Evolutionary conservation across 2,113 vertebrate genomes (phyloP).

Genomic region (Petrocephalus zakoni): DNA sequence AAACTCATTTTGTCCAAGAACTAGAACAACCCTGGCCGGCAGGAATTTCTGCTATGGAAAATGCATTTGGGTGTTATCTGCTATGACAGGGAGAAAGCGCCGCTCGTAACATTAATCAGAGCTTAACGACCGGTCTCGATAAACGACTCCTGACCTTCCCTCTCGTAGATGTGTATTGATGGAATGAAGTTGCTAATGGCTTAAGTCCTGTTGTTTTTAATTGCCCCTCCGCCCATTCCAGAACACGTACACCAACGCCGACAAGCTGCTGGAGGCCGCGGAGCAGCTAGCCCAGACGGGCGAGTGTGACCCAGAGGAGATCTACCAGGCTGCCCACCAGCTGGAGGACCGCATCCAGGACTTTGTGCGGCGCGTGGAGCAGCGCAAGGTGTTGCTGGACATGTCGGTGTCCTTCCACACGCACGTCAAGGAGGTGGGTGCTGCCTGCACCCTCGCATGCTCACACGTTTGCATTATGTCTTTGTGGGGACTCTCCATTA

Average conservation of each 20-base stretch:
- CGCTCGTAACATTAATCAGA: not conserved
- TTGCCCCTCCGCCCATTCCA: conserved; percentile 35
- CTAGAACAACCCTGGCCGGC: not conserved
- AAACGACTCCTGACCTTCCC: not conserved
- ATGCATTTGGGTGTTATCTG: not conserved
- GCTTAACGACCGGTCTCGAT: not conserved
- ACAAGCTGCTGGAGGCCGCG: conserved; percentile 82
- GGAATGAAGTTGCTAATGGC: not conserved
- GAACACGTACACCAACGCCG: conserved; percentile 93
- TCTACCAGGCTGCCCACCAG: conserved; percentile 95
- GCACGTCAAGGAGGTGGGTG: conserved; percentile 88
- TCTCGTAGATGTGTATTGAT: not conserved
- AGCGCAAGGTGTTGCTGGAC: conserved; percentile 91
- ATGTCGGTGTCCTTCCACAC: conserved; percentile 98
- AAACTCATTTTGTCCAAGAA: not conserved
- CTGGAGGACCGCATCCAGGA: conserved; percentile 95
- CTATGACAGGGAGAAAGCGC: not conserved
- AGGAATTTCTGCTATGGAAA: not conserved
- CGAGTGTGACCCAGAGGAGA: conserved; percentile 87
- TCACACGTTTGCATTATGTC: not conserved
- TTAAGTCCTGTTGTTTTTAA: not conserved
- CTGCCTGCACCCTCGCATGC: not conserved
- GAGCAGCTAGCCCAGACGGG: conserved; percentile 84
- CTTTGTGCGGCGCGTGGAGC: conserved; percentile 93
- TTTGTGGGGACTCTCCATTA: not conserved